Conservation (phyloP, 2,888 invertebrate genomes). For the Sinopyrophorus schimmeli region DNA sequence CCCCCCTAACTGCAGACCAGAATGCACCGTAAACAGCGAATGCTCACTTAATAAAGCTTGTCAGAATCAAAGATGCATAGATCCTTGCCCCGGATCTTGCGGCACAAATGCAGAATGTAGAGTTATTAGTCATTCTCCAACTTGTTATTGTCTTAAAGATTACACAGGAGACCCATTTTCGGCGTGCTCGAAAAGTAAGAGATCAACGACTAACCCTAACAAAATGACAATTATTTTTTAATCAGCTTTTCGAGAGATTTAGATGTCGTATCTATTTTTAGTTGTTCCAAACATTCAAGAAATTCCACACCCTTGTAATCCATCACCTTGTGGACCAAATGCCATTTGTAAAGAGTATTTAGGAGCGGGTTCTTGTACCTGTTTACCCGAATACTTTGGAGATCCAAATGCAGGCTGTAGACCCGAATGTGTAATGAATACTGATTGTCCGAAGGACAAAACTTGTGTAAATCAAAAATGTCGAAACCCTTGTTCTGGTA, state of each 20-base stretch:
- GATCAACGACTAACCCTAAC: constrained; percentile 9
- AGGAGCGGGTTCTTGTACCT: constrained; percentile 80
- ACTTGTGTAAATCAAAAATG: constrained; percentile 85
- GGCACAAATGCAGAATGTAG: constrained; percentile 72
- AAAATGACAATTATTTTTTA: no score
- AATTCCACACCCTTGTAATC: constrained; percentile 71
- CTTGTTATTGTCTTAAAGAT: constrained; percentile 71
- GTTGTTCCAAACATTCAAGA: constrained; percentile 61
- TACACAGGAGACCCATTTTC: constrained; percentile 80
- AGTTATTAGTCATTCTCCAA: constrained; percentile 72
- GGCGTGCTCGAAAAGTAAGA: constrained; percentile 64
- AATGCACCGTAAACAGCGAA: constrained; percentile 74
- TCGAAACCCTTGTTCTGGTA: constrained; percentile 78
- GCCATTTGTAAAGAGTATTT: constrained; percentile 81
- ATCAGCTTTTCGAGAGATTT: no score
- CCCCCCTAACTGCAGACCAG: constrained; percentile 77
- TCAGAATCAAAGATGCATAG: constrained; percentile 70
- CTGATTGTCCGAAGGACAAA: constrained; percentile 76
- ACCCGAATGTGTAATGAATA: constrained; percentile 87
- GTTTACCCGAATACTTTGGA: constrained; percentile 80
- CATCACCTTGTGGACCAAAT: constrained; percentile 85
- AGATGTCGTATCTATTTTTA: no score
- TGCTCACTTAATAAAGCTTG: constrained; percentile 74
- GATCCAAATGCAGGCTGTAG: constrained; percentile 85
- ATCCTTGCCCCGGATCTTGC: constrained; percentile 77